Evolutionary conservation across 1,140 invertebrate genomes (phyloP).

Genomic region (Acyrthosiphon pisum): DNA sequence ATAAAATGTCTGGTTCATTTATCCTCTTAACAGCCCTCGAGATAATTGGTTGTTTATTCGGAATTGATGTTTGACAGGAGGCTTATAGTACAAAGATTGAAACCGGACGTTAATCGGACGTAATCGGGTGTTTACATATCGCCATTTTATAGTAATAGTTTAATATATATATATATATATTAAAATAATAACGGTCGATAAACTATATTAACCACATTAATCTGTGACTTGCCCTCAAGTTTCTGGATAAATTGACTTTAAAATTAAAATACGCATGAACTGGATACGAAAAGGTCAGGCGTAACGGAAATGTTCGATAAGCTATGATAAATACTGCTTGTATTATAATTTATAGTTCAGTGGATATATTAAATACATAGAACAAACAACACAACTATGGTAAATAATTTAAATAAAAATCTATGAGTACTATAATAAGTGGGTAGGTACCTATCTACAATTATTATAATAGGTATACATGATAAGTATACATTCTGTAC

Average conservation of each 20-base stretch:
- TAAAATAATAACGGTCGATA: not conserved
- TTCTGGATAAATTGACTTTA: not conserved
- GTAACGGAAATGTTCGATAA: not conserved
- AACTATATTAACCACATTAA: not conserved
- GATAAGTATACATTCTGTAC: too few relatives aligned
- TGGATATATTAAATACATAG: not conserved
- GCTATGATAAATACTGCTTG: not conserved
- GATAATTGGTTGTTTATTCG: conserved; percentile 43
- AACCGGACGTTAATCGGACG: not conserved
- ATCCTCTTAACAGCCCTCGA: conserved; percentile 3
- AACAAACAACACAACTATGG: not conserved
- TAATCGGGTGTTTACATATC: not conserved
- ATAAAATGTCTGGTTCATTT: conserved; percentile 26
- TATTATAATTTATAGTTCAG: not conserved
- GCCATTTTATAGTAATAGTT: not conserved
- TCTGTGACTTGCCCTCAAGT: not conserved
- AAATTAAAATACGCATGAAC: not conserved
- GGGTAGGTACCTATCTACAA: too few relatives aligned
- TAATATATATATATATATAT: not conserved
- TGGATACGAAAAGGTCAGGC: not conserved
- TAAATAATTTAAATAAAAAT: not conserved
- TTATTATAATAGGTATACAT: too few relatives aligned
- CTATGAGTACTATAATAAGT: not conserved
- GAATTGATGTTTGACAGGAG: not conserved
- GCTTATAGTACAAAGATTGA: conserved; percentile 10